A percentile compares a stretch with the other conserved stretches of the same genome.
Conservation (phyloP, 2,113 vertebrate species). For the human (Homo sapiens) region DNA sequence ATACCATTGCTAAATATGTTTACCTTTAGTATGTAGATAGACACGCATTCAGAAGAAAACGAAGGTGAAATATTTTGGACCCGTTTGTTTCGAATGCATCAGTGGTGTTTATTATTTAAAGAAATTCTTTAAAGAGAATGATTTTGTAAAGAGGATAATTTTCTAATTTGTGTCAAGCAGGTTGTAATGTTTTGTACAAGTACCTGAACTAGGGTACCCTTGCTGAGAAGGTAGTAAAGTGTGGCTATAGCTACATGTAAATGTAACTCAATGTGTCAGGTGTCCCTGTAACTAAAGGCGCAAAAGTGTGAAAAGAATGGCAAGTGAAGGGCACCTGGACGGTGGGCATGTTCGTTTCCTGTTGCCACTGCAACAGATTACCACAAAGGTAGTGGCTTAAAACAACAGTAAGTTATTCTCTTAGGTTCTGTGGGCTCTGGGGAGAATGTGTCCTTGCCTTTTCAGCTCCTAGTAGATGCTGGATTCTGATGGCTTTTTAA, state of each 20-base stretch:
- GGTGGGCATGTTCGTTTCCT: accelerated
- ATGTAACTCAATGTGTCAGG: not conserved
- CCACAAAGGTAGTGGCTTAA: not conserved
- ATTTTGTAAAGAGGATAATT: not conserved
- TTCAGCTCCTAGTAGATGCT: not conserved
- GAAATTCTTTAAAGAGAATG: not conserved
- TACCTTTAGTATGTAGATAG: not conserved
- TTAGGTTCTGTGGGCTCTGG: not conserved
- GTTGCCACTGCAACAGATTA: too few species aligned
- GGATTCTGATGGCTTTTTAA: not conserved
- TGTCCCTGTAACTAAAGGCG: too few species aligned
- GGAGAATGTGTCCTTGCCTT: not conserved
- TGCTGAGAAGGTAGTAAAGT: not conserved
- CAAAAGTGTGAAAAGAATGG: accelerated
- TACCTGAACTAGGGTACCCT: too few species aligned
- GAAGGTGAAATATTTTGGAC: not conserved
- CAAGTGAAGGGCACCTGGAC: not conserved
- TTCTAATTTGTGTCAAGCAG: not conserved
- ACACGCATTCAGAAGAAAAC: not conserved
- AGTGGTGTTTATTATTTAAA: not conserved
- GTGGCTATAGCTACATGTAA: not conserved
- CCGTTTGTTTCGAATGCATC: not conserved
- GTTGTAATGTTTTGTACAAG: not conserved
- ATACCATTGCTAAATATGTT: not conserved
- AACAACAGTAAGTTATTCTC: not conserved